Evolutionary conservation across 1,140 invertebrate genomes (phyloP).

Genomic region (Sitophilus oryzae): DNA sequence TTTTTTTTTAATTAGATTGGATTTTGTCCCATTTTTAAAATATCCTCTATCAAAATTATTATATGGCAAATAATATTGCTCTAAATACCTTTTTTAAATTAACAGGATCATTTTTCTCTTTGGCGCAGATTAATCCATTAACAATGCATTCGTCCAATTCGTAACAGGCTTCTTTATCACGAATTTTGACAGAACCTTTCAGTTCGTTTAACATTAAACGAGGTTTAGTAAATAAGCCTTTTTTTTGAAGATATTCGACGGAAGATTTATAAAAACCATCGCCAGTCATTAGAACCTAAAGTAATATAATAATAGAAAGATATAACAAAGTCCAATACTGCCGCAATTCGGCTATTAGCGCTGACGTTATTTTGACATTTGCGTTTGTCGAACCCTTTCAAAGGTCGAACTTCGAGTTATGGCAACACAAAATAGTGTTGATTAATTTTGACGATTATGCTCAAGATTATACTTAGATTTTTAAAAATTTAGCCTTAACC

Average conservation of each 20-base stretch:
- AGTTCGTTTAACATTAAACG: constrained; percentile 40
- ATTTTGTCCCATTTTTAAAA: no score
- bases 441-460: no score
- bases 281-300: constrained; percentile 44
- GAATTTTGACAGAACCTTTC: constrained; percentile 36
- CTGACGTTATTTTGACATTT: no score
- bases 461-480: no score
- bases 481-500: no score
- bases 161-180: constrained; percentile 38
- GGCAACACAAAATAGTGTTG: no score
- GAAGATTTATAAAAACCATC: constrained; percentile 47
- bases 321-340: no score
- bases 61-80: background rate
- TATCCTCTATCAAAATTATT: no score
- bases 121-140: constrained; percentile 34
- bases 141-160: constrained; percentile 41
- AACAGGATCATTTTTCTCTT: constrained; percentile 43
- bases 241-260: constrained; percentile 44
- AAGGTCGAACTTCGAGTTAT: no score
- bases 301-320: constrained; percentile 9
- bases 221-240: constrained; percentile 38
- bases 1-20: no score
- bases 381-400: no score
- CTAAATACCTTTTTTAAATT: constrained; percentile 42
- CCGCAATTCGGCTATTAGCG: no score